A percentile compares a stretch with the other conserved stretches of the same genome.
Evolutionary conservation across 1,140 invertebrate genomes (phyloP).

Genomic region (honey bee (Apis mellifera)): DNA sequence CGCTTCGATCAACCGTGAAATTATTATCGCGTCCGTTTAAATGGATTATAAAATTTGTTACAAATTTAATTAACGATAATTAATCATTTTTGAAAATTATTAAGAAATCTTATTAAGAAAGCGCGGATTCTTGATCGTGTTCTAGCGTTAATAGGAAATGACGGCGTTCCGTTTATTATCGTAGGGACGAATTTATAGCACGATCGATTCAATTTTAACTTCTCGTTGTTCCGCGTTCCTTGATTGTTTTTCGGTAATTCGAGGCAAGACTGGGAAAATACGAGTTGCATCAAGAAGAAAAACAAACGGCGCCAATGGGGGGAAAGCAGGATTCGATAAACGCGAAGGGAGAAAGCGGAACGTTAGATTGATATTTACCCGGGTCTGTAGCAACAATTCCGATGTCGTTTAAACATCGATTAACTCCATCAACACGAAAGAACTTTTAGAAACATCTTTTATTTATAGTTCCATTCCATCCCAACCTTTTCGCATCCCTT

Average conservation of each 20-base stretch:
- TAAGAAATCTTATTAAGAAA: too few species aligned
- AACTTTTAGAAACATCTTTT: neutral
- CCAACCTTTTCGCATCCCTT: neutral
- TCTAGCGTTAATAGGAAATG: too few species aligned
- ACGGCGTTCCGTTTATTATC: too few species aligned
- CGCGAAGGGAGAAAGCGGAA: conserved; percentile 5
- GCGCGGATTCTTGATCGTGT: too few species aligned
- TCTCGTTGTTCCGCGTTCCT: neutral
- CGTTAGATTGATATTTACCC: conserved; percentile 37
- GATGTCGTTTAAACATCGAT: neutral
- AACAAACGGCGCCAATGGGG: neutral
- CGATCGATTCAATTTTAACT: conserved; percentile 21
- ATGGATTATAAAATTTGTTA: too few species aligned
- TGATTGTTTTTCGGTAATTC: conserved; percentile 47
- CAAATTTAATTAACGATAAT: too few species aligned
- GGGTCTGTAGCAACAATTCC: neutral
- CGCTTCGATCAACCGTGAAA: too few species aligned
- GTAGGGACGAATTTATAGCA: neutral
- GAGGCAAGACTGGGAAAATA: neutral
- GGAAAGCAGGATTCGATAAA: conserved; percentile 3
- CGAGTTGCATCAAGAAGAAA: conserved; percentile 4
- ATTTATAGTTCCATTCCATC: neutral
- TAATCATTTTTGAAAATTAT: too few species aligned
- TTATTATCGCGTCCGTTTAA: too few species aligned
- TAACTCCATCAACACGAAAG: neutral